Evolutionary conservation across 2,797 vertebrate species (phyloP).

Genomic region (Spheniscus humboldti): DNA sequence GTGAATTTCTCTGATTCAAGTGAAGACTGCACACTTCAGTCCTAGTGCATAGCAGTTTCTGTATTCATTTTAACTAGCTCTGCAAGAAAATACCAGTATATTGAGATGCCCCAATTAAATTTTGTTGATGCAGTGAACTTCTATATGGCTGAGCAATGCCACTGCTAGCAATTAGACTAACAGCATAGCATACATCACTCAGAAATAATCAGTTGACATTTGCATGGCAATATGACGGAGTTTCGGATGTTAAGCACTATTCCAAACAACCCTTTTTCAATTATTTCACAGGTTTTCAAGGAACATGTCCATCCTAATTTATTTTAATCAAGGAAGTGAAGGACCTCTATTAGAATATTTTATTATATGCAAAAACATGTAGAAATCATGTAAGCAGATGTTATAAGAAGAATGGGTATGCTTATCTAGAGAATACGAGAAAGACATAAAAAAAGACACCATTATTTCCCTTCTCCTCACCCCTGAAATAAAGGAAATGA

Average conservation of each 20-base stretch:
- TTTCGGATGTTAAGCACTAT: background rate
- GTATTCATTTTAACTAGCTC: slow-evolving; percentile 32
- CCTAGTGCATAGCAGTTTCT: background rate
- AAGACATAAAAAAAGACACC: background rate
- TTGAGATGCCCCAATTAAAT: slow-evolving; percentile 64
- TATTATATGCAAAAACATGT: background rate
- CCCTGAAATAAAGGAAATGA: background rate
- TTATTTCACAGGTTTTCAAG: background rate
- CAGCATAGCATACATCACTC: slow-evolving; percentile 16
- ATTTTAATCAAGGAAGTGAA: slow-evolving; percentile 24
- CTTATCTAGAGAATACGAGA: background rate
- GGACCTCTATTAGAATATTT: background rate
- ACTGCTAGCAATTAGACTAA: slow-evolving; percentile 46
- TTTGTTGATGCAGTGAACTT: slow-evolving; percentile 54
- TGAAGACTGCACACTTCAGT: slow-evolving; percentile 20
- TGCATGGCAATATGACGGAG: background rate
- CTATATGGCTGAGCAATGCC: slow-evolving; percentile 35
- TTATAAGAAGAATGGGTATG: background rate
- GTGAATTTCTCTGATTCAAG: slow-evolving; percentile 34
- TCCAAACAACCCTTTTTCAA: background rate
- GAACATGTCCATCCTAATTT: background rate
- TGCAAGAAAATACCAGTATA: slow-evolving; percentile 33
- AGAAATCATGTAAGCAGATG: background rate
- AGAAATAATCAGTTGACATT: slow-evolving; percentile 48
- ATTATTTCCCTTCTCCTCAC: background rate